Evolutionary conservation across 2,797 vertebrate genomes (phyloP), one percentile per base, ranked within the genome.

Genomic region (Cynopterus sphinx): DNA sequence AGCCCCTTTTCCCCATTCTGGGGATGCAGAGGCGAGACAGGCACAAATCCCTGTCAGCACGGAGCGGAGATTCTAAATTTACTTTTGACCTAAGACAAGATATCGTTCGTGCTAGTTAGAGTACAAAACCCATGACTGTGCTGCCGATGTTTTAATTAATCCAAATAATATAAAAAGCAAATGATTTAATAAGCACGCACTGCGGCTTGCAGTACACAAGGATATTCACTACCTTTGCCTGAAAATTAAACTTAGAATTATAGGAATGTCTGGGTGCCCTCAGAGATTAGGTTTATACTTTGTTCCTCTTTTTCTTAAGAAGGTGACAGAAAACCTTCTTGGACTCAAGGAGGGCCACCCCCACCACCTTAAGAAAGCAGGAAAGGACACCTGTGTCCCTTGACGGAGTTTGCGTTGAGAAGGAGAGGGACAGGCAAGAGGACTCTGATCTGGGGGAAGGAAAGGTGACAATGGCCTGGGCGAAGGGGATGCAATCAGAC

Each of bases 241-340:
- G 46, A 79, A 95, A 90, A 87, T 79, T 65, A 61, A 88, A 81
- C 59, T 36, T 78, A 65, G 39, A 82, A 85, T 77, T 41, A 53
- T 22, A 75, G 21, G 17, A 59, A n/a, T 22, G 33, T 59, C 77
- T 81, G 46, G 49, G 46, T 51, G n/a, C 13, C 22, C 46, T 81
- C 51, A 46, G 87, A 91, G 49, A 10, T 31, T 31, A 36, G 36
- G 10, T 67, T 85, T 59, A 13, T 79, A 43, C 78, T 87, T 95
- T 33, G 22, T 75, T 65, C 17, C n/a, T 83, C 21, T 75, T 85
- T 26, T 79, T 70, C 73, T 87, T 59, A 26, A 57, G 67, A 88
- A 70, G 46, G 26, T 43, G 9, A 21, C 63, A 57, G 70, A 49
- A 82, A 93, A 24, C 61, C 57, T 41, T 24, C 5, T 36, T 26